A percentile compares a stretch with the other conserved stretches of the same genome.
These are phyloP conservation scores for Cossypha niveicapilla DNA, from an alignment of 2,797 vertebrate genomes.

Conservation along the genomic window DNA sequence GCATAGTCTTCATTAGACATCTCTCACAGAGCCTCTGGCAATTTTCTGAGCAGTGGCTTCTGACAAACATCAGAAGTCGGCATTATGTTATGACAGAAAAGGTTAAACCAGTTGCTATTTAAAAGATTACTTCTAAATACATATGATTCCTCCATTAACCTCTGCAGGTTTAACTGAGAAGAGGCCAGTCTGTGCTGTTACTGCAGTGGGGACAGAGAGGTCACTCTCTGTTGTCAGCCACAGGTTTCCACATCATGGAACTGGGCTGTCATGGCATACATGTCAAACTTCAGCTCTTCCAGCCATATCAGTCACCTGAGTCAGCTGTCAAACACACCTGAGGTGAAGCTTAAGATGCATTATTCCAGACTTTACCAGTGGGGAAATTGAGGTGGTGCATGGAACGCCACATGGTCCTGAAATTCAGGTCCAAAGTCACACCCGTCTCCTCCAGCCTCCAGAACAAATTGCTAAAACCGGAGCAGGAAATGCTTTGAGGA, in stretches of 20 bases:
- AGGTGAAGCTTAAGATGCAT: neutral
- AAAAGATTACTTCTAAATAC: neutral
- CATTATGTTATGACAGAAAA: neutral
- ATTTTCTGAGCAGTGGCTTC: neutral
- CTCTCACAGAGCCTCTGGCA: neutral
- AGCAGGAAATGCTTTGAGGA: neutral
- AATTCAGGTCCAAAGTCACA: neutral
- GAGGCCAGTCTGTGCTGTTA: neutral
- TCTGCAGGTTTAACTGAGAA: neutral
- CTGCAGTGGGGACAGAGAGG: neutral
- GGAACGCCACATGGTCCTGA: accelerated
- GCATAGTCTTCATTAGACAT: neutral
- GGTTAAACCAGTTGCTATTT: neutral
- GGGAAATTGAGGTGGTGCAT: neutral
- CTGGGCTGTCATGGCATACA: neutral
- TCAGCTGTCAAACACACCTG: neutral
- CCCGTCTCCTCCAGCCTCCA: neutral
- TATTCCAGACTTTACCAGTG: neutral
- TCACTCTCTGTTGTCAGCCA: neutral
- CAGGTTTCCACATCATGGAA: neutral
- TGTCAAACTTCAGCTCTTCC: neutral
- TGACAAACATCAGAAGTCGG: neutral
- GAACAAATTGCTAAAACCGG: neutral
- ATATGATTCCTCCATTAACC: neutral
- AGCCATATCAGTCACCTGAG: neutral